Evolutionary conservation across 2,113 vertebrate species (phyloP).

Genomic region (Rhagologus leucostigma): DNA sequence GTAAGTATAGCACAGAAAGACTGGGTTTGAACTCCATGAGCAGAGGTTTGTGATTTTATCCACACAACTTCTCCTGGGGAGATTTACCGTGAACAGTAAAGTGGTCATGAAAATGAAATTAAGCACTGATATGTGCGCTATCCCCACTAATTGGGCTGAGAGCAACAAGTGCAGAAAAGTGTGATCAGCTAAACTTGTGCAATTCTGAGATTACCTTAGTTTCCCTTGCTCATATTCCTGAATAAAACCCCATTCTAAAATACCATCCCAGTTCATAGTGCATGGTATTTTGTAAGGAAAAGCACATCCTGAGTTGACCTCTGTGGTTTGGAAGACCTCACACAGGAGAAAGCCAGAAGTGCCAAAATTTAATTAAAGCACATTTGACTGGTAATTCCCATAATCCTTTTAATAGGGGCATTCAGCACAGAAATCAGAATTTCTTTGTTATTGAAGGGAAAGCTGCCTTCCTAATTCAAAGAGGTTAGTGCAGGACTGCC

Average conservation of each 20-base stretch:
- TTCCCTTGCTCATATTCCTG: neutral
- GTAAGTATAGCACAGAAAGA: neutral
- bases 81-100: neutral
- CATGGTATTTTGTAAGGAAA: neutral
- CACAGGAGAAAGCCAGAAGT: neutral
- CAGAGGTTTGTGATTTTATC: neutral
- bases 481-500: neutral
- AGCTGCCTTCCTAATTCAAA: neutral
- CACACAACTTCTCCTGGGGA: neutral
- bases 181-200: neutral
- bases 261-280: neutral
- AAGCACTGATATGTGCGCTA: neutral
- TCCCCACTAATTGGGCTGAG: neutral
- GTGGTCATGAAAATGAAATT: neutral
- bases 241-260: neutral
- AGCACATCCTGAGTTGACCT: neutral
- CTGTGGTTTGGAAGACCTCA: neutral
- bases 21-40: neutral
- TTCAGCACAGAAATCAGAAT: neutral
- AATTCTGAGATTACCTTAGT: neutral
- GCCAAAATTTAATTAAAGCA: constrained; percentile 40
- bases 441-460: neutral
- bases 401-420: neutral
- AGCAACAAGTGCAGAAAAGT: neutral
- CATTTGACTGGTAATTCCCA: neutral